These are phyloP conservation scores for Meloidogyne hapla DNA, from an alignment of 1,140 invertebrate genomes.

Conservation along the genomic window DNA sequence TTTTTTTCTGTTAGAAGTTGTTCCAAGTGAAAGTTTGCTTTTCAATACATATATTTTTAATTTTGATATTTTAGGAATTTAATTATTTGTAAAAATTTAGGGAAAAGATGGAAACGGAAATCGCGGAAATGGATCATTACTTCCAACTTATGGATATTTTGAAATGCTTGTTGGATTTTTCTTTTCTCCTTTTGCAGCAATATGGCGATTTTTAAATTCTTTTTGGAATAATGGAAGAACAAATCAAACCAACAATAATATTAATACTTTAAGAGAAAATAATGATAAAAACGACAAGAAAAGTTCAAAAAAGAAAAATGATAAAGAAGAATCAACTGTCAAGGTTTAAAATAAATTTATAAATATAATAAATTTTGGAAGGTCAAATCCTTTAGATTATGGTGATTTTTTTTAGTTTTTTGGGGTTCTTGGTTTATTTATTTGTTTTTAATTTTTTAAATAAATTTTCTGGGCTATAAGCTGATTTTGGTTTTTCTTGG, in stretches of 20 bases:
- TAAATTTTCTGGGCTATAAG: too few species aligned
- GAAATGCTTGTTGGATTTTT: conserved; percentile 19
- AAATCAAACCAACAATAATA: neutral
- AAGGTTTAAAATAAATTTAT: neutral
- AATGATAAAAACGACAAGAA: neutral
- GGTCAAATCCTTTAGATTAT: too few species aligned
- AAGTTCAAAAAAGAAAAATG: neutral
- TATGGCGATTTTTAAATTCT: conserved; percentile 12
- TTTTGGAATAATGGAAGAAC: neutral
- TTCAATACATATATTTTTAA: neutral
- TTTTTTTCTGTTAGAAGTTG: conserved; percentile 5
- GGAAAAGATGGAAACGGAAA: neutral
- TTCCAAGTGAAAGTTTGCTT: conserved; percentile 23
- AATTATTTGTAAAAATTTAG: neutral
- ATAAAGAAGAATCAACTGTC: neutral
- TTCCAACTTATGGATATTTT: conserved; percentile 16
- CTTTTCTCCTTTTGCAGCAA: neutral
- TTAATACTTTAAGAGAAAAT: too few species aligned
- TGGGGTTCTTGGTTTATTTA: too few species aligned
- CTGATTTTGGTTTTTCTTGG: too few species aligned
- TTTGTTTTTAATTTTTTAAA: too few species aligned
- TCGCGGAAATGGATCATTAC: neutral
- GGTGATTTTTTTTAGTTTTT: too few species aligned
- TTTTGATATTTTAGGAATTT: too few species aligned
- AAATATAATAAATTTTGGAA: neutral